A percentile compares a stretch with the other conserved stretches of the same genome.
Conservation (phyloP, 2,113 vertebrate species). For the Ptilonorhynchus violaceus region DNA sequence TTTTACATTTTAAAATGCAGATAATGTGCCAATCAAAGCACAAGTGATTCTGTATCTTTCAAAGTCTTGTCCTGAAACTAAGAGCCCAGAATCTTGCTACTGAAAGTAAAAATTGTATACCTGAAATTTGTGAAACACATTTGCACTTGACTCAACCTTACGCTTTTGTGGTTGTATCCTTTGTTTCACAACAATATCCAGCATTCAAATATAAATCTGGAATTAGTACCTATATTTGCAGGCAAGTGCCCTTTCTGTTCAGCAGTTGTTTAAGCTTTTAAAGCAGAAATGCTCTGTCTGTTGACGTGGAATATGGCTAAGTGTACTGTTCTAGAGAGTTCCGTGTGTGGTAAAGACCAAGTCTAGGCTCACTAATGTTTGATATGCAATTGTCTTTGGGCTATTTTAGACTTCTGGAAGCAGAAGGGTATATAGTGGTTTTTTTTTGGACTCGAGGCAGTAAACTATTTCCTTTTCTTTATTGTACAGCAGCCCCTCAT, state of each 20-base stretch:
- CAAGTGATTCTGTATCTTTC: conserved; percentile 71
- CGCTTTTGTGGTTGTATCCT: conserved; percentile 19
- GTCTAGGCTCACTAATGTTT: neutral
- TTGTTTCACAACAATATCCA: neutral
- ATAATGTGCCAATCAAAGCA: conserved; percentile 78
- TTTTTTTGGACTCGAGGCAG: neutral
- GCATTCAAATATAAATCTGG: neutral
- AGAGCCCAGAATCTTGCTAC: conserved; percentile 62
- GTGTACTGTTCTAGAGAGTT: neutral
- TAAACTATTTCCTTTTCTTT: neutral
- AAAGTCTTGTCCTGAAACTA: conserved; percentile 62
- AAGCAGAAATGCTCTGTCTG: conserved; percentile 17
- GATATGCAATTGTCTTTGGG: neutral
- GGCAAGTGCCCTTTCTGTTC: conserved; percentile 26
- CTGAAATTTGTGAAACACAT: conserved; percentile 34
- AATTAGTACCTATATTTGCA: neutral
- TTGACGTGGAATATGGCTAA: neutral
- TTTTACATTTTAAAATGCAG: conserved; percentile 73
- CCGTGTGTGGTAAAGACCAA: neutral
- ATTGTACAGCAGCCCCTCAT: neutral
- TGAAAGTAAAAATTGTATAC: conserved; percentile 44
- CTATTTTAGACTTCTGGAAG: conserved; percentile 25
- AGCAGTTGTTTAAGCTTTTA: conserved; percentile 19
- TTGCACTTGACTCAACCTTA: conserved; percentile 14
- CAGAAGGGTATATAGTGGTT: neutral